Evolutionary conservation across 2,113 vertebrate genomes (phyloP), one percentile per base, ranked within the genome.

Genomic region (Helogale parvula): DNA sequence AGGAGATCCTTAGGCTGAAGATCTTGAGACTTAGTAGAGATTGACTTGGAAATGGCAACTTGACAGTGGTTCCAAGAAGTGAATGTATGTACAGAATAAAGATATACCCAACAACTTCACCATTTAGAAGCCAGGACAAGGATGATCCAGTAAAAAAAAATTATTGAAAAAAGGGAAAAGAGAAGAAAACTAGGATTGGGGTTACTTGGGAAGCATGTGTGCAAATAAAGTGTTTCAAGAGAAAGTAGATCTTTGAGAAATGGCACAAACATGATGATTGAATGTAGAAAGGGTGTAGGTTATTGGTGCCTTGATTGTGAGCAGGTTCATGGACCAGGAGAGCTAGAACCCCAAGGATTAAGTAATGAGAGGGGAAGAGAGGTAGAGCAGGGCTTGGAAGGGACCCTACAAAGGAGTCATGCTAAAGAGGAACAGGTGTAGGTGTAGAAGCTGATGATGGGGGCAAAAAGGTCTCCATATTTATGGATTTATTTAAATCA

Each of bases 381-480:
- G 38, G 38, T 10, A 68, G 12, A 63, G 45, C 27, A 23, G 15
- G 1, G 3, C 0, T 5, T 33, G 16, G 33, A 88, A 41, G 50
- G 6, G n/a, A 1, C 13, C 25, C 9, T n/a, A 11, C 9, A 4
- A 38, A 31, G 5, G 38, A 4, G 10, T 2, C n/a, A 12, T 5
- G 27, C 21, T 29, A 0, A 17, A 11, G 19, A 93, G 23, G 52
- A n/a, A 35, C 2, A 63, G 41, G 12, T 41, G 0, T 10, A 23
- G 4, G 4, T 25, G 12, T 27, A 15, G 19, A 11, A 13, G 7
- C 45, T 2, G 17, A 52, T n/a, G 23, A 6, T 52, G 50, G 81
- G 66, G 3, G 10, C 41, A 2, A 8, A 4, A 0, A 21, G 21
- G 6, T 57, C 52, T 54, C 3, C 6, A 1, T 2, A 4, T 1